Base-by-base conservation (phyloP, 64 coral and sea anemone genomes). In the Actinia tenebrosa region DNA sequence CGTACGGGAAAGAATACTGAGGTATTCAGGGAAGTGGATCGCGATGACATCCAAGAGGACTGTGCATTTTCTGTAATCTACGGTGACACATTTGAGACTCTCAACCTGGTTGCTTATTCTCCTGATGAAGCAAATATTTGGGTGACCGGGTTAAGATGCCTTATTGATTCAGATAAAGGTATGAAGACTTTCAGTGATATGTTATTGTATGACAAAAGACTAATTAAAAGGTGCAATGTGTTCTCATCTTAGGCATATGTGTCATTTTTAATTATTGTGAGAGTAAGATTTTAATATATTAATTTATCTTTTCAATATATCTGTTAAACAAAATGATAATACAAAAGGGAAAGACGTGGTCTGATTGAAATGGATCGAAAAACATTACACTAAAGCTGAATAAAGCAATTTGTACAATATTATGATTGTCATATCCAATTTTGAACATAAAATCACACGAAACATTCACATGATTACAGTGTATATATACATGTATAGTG, bases 101-200 rank as follows among this genome's bases (percentile, higher is more conserved):
- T 99, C 22, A 95, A 99, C 88, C 93, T 99, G 15, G 93, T 99
- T 60, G 97, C 93, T 10, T 95, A 92, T 72, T 95, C 89, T 27
- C 97, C 97, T 58, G 97, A 99, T 56, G 97, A 99, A 56, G 97
- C 97, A 16, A 99, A 95, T 87, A 99, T 99, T 45, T 99, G 97
- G 97, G 93, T 99, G 3, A 99, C 97, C 64, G 97, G 97, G 0
- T 54, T 99, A 20, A 84, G 97, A 66, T 99, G 97, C 79, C 80
- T 99, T 7, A 46, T 99, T n/a, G 97, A 99, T 86, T 92, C 97
- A 25, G 97, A 99, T 44, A 92, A 95, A 95, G 91, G 97, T 99
- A 95, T 58, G 53, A 11, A 11, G 53, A 55, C 53, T 8, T 6
- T 11, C 53, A 55, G 53, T 1, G 14, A 64, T 19, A 64, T 5